Evolutionary conservation across 1,140 invertebrate species (phyloP).

Genomic region (Pseudomyrmex sp.): DNA sequence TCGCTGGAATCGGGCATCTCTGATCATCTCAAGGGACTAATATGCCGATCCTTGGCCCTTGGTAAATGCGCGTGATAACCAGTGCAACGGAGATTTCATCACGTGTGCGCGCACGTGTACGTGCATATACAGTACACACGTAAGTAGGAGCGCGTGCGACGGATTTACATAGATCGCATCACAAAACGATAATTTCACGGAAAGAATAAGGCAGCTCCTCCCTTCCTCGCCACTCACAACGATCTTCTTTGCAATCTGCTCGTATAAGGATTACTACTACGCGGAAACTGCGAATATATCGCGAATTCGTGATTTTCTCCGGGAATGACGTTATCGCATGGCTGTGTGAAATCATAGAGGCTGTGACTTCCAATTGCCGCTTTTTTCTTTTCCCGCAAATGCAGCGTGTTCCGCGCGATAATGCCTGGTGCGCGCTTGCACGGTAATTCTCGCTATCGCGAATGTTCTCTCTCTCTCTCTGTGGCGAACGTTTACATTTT

Average conservation of each 20-base stretch:
- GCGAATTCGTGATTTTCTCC: neutral
- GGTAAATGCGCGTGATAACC: conserved; percentile 24
- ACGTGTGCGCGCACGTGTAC: neutral
- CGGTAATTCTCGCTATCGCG: conserved; percentile 25
- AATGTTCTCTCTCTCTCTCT: neutral
- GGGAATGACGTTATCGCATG: conserved; percentile 25
- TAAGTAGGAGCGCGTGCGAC: neutral
- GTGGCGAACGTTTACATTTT: conserved; percentile 29
- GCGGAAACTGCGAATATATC: neutral
- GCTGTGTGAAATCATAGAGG: conserved; percentile 3
- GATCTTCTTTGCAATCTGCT: conserved; percentile 17
- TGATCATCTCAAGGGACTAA: conserved; percentile 27
- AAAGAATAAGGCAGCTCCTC: neutral
- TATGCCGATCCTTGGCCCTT: conserved; percentile 12
- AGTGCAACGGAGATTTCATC: conserved; percentile 18
- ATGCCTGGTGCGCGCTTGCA: neutral
- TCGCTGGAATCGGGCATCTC: conserved; percentile 41
- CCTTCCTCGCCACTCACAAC: neutral
- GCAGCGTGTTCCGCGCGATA: conserved; percentile 12
- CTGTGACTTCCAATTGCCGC: conserved; percentile 42
- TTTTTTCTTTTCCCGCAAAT: neutral
- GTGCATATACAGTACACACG: neutral
- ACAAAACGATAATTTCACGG: conserved; percentile 5
- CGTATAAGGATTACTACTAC: neutral
- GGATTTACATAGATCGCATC: conserved; percentile 16